Percentiles rank a stretch among this genome's conserved stretches.
Evolutionary conservation across 2,797 vertebrate genomes (phyloP).

Genomic region (Chaenodraco wilsoni): DNA sequence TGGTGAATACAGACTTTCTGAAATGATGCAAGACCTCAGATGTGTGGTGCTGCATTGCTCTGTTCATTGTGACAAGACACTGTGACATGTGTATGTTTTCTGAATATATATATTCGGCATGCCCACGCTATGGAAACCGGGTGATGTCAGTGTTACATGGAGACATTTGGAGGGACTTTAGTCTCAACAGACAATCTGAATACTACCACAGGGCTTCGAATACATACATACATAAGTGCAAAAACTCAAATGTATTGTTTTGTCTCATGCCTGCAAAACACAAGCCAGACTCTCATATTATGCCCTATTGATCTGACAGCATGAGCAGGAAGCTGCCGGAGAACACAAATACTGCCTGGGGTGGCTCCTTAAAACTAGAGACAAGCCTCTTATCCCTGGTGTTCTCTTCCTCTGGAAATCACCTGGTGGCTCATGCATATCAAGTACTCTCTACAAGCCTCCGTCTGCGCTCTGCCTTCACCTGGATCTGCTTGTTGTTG

Average conservation of each 20-base stretch:
- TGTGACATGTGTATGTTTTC: slow-evolving; percentile 25
- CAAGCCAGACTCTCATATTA: slow-evolving; percentile 56
- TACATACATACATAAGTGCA: slow-evolving; percentile 16
- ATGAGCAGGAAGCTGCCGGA: slow-evolving; percentile 62
- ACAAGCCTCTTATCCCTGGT: slow-evolving; percentile 75
- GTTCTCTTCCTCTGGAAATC: slow-evolving; percentile 77
- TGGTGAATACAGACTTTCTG: slow-evolving; percentile 44
- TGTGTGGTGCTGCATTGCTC: slow-evolving; percentile 41
- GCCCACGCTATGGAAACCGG: slow-evolving; percentile 12
- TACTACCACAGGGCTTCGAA: slow-evolving; percentile 10
- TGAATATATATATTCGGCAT: slow-evolving; percentile 21
- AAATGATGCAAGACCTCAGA: slow-evolving; percentile 57
- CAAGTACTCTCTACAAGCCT: slow-evolving; percentile 64
- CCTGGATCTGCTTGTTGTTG: slow-evolving; percentile 49
- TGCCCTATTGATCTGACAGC: slow-evolving; percentile 76
- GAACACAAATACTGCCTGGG: slow-evolving; percentile 79
- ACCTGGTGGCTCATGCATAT: slow-evolving; percentile 80
- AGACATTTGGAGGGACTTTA: slow-evolving; percentile 22
- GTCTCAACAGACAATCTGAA: slow-evolving; percentile 16
- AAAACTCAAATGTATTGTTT: slow-evolving; percentile 57
- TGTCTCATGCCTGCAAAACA: slow-evolving; percentile 61
- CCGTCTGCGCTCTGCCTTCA: slow-evolving; percentile 46
- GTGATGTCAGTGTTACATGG: slow-evolving; percentile 8
- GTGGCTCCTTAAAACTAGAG: slow-evolving; percentile 78
- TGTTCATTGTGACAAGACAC: slow-evolving; percentile 40